Conservation (phyloP, 2,888 invertebrate species). For the Eupithecia centaureata region DNA sequence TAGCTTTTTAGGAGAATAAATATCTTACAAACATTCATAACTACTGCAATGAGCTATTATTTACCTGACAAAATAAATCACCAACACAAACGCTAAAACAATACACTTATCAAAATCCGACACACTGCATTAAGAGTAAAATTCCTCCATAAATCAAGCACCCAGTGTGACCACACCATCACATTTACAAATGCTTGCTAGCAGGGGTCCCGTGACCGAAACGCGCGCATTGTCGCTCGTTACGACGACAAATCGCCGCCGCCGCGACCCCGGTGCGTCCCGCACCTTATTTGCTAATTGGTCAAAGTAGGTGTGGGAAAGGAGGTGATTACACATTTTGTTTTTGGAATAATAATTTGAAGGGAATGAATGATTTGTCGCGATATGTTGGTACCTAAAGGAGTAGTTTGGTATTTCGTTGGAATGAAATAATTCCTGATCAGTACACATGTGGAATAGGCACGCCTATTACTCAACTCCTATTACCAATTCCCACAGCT, state of each 20-base stretch:
- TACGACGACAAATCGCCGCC: slow-evolving; percentile 65
- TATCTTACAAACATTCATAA: background rate
- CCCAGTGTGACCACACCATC: slow-evolving; percentile 34
- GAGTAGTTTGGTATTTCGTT: background rate
- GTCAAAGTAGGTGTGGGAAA: slow-evolving; percentile 44
- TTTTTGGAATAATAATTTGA: slow-evolving; percentile 14
- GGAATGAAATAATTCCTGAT: background rate
- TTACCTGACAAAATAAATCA: slow-evolving; percentile 22
- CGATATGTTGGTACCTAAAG: background rate
- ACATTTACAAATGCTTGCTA: slow-evolving; percentile 69
- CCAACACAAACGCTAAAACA: slow-evolving; percentile 30
- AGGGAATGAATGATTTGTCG: slow-evolving; percentile 14
- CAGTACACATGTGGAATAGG: too few species aligned
- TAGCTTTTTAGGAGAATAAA: background rate
- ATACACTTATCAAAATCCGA: slow-evolving; percentile 25
- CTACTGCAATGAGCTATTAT: background rate
- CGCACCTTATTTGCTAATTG: slow-evolving; percentile 43
- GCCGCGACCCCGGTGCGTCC: slow-evolving; percentile 39
- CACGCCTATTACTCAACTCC: too few species aligned
- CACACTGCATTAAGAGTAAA: slow-evolving; percentile 20
- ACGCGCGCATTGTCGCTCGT: slow-evolving; percentile 77
- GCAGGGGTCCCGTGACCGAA: slow-evolving; percentile 75
- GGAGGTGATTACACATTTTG: slow-evolving; percentile 37
- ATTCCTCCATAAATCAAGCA: slow-evolving; percentile 33
- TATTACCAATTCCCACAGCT: too few species aligned